Evolutionary conservation across 2,797 vertebrate genomes (phyloP).

Genomic region (Balearica regulorum): DNA sequence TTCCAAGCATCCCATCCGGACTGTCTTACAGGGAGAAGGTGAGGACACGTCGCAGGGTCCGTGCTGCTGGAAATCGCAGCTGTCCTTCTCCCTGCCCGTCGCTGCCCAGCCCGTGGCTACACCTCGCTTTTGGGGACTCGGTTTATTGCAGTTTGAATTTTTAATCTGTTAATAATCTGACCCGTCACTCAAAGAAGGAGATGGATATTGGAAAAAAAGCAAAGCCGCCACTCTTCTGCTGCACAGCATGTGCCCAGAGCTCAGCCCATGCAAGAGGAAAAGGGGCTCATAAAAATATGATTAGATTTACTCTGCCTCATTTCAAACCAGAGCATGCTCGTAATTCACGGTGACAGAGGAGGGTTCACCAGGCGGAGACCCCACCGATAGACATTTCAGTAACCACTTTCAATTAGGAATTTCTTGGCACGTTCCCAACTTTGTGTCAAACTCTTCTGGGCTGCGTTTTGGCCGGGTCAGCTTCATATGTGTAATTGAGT

Average conservation of each 20-base stretch:
- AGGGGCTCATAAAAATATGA: neutral
- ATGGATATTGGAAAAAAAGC: neutral
- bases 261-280: neutral
- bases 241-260: neutral
- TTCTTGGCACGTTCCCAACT: conserved; percentile 36
- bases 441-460: neutral
- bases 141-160: neutral
- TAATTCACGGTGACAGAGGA: conserved; percentile 22
- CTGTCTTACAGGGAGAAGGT: fast-evolving
- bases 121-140: fast-evolving
- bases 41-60: too few species aligned
- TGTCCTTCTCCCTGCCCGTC: neutral
- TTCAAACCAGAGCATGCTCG: neutral
- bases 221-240: neutral
- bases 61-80: neutral
- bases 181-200: neutral
- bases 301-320: conserved; percentile 21
- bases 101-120: neutral
- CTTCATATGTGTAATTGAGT: neutral
- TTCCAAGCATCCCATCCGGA: neutral
- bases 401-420: conserved; percentile 34
- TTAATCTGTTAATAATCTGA: neutral
- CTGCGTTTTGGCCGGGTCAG: neutral
- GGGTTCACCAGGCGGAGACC: neutral
- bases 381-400: neutral